Evolutionary conservation across 1,140 invertebrate species (phyloP).

Genomic region (Thaumatotibia leucotreta): DNA sequence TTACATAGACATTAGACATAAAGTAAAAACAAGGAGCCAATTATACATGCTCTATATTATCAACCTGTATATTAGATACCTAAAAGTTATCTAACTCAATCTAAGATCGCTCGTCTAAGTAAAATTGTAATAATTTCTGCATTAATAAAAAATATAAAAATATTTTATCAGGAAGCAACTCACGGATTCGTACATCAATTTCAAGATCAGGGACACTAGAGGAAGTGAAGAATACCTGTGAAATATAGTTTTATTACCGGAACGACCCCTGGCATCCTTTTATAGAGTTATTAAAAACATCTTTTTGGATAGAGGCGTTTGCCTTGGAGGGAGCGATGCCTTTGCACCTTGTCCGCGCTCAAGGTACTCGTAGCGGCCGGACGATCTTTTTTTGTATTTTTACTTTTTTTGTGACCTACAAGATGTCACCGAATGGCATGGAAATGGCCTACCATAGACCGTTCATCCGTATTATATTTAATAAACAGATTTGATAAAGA

Average conservation of each 20-base stretch:
- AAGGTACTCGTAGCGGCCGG: constrained; percentile 23
- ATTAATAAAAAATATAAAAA: too few relatives aligned
- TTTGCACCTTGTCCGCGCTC: constrained; percentile 27
- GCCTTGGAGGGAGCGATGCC: constrained; percentile 31
- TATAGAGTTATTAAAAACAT: not conserved
- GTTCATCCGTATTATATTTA: not conserved
- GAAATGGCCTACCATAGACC: not conserved
- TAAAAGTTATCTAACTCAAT: too few relatives aligned
- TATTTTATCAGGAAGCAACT: not conserved
- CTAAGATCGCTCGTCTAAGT: too few relatives aligned
- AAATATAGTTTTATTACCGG: not conserved
- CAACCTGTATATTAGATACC: too few relatives aligned
- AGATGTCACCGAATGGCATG: constrained; percentile 4
- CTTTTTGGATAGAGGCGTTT: constrained; percentile 14
- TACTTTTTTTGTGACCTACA: constrained; percentile 19
- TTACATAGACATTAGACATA: too few relatives aligned
- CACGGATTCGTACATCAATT: not conserved
- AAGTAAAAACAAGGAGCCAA: too few relatives aligned
- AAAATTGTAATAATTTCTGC: too few relatives aligned
- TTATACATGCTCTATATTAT: too few relatives aligned
- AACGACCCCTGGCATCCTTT: not conserved
- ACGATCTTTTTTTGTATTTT: constrained; percentile 28
- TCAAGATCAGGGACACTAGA: not conserved
- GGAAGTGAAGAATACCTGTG: not conserved
- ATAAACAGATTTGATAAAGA: not conserved